Evolutionary conservation across 2,888 invertebrate genomes (phyloP), one percentile per base, ranked within the genome.

Genomic region (Watsonalla cultraria): DNA sequence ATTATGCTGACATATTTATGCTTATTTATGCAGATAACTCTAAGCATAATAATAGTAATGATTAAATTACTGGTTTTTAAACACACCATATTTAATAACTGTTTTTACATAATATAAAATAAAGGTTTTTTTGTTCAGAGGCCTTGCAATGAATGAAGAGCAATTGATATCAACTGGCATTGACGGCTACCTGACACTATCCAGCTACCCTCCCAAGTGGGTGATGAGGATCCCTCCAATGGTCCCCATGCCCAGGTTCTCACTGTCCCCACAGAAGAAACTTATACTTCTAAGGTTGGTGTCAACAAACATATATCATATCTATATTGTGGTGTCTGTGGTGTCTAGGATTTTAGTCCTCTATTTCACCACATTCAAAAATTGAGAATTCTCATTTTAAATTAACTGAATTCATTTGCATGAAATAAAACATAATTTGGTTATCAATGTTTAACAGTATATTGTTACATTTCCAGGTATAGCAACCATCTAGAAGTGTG

Each of bases 121-220:
- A 11, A 51, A 45, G 46, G 7, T 13, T 54, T 49, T 49, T 50
- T 47, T 52, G 80, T 83, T 39, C 76, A 93, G 95, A 68, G 93
- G 94, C 0, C 81, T 98, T 51, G 89, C 93, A 2, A 87, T 94
- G 45, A 89, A 92, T 51, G 92, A 92, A 8, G 91, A 93, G 6
- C 93, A 92, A 71, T 86, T 98, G 14, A 93, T 95, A 66, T 97
- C 97, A 0, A 96, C 94, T 56, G 98, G 97, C 14, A 90, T 94
- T 45, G 96, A 96, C 81, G 95, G 96, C 0, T 95, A 96, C 70
- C 83, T 97, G 15, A 94, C 94, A 0, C 88, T 95, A 56, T 95
- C 95, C 8, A 94, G 93, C 69, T 93, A 92, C 70, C 94, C 94
- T 6, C 95, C 93, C 0, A 94, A 94, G 76, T 91, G 92, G 61